Evolutionary conservation across 53 echinoderm and acorn worm genomes (phyloP).

Genomic region (Echinometra lucunter): DNA sequence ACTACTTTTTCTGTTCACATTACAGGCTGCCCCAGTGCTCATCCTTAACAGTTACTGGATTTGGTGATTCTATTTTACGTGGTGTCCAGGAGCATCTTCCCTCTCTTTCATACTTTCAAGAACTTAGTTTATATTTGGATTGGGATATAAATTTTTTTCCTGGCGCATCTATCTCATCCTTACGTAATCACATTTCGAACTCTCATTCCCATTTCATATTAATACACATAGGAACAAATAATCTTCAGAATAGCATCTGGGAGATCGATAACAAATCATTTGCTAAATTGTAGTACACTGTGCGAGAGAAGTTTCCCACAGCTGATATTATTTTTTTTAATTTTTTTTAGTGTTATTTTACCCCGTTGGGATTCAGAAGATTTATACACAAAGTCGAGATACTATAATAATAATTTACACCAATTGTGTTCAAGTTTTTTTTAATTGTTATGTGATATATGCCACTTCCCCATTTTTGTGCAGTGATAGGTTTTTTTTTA

Average conservation of each 20-base stretch:
- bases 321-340: neutral
- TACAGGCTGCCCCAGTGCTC: neutral
- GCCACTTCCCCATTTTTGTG: neutral
- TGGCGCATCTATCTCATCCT: neutral
- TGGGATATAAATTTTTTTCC: neutral
- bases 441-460: neutral
- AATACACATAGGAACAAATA: neutral
- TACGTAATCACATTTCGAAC: neutral
- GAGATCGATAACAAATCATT: neutral
- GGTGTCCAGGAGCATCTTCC: neutral
- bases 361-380: neutral
- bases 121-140: neutral
- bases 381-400: too few species aligned
- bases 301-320: neutral
- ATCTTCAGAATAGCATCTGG: neutral
- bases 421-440: neutral
- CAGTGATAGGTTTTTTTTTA: neutral
- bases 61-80: neutral
- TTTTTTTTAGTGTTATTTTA: neutral
- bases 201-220: neutral
- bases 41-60: neutral
- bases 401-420: neutral
- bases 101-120: neutral
- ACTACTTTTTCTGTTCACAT: too few species aligned
- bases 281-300: neutral